phyloP scores from a whole-genome alignment of 2,113 vertebrate genomes.

The Trematocara zebra region DNA sequence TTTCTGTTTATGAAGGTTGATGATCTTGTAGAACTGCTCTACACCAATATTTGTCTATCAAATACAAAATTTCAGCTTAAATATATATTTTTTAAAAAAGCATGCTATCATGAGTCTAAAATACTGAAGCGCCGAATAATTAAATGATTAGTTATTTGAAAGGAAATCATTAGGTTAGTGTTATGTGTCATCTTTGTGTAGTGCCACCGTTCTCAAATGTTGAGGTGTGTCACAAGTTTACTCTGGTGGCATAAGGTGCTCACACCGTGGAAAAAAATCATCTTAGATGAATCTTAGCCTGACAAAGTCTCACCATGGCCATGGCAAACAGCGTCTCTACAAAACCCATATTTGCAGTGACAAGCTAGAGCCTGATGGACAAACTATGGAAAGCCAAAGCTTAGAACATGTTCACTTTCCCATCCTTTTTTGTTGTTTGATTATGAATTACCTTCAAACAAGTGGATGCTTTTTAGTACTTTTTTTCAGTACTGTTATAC shows the following conservation, averaged over 20 bases:
- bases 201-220: neutral
- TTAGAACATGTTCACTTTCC: neutral
- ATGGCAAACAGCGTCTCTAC: neutral
- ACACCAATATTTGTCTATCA: conserved; percentile 52
- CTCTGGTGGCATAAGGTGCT: neutral
- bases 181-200: neutral
- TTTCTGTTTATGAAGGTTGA: conserved; percentile 47
- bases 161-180: neutral
- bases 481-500: neutral
- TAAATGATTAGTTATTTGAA: neutral
- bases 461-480: neutral
- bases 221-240: neutral
- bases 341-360: neutral
- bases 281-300: neutral
- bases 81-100: neutral
- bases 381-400: neutral
- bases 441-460: neutral
- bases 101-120: neutral
- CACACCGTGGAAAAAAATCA: neutral
- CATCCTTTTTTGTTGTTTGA: neutral
- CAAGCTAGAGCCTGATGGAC: neutral
- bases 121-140: neutral
- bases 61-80: neutral
- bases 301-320: neutral
- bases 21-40: conserved; percentile 63